Evolutionary conservation across 2,797 vertebrate genomes (phyloP).

Genomic region (Dallia pectoralis): DNA sequence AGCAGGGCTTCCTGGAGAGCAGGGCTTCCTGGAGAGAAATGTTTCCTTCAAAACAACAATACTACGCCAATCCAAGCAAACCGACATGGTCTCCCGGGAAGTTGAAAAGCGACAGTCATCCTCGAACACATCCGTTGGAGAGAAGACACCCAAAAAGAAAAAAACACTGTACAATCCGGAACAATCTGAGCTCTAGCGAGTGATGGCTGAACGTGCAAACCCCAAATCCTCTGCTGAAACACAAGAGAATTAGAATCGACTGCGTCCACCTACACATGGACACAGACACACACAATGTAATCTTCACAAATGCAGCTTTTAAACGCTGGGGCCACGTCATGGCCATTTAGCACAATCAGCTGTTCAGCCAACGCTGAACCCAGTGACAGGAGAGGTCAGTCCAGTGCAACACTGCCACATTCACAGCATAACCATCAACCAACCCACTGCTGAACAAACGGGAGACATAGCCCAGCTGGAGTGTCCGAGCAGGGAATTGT

Average conservation of each 20-base stretch:
- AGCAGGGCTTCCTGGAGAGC: conserved; percentile 31
- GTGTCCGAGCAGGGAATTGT: no score
- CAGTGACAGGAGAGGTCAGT: conserved; percentile 14
- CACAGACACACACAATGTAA: conserved; percentile 8
- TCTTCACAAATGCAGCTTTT: conserved; percentile 26
- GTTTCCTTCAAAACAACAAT: conserved; percentile 9
- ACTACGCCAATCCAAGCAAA: not conserved
- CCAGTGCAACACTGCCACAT: not conserved
- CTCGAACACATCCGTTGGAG: not conserved
- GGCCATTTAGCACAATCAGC: conserved; percentile 12
- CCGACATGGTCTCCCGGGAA: not conserved
- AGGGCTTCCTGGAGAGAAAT: conserved; percentile 27
- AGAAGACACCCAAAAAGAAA: not conserved
- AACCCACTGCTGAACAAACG: not conserved
- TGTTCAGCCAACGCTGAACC: conserved; percentile 11
- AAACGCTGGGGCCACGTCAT: conserved; percentile 5
- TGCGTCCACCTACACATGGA: not conserved
- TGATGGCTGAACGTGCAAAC: conserved; percentile 24
- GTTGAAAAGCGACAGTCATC: conserved; percentile 27
- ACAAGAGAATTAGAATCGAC: conserved; percentile 25
- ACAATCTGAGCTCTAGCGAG: conserved; percentile 39
- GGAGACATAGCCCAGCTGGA: no score
- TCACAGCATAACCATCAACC: not conserved
- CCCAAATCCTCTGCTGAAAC: conserved; percentile 4
- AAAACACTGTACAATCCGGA: conserved; percentile 44